phyloP scores from a whole-genome alignment of 2,888 invertebrate genomes.

The Drosophila histrio region DNA sequence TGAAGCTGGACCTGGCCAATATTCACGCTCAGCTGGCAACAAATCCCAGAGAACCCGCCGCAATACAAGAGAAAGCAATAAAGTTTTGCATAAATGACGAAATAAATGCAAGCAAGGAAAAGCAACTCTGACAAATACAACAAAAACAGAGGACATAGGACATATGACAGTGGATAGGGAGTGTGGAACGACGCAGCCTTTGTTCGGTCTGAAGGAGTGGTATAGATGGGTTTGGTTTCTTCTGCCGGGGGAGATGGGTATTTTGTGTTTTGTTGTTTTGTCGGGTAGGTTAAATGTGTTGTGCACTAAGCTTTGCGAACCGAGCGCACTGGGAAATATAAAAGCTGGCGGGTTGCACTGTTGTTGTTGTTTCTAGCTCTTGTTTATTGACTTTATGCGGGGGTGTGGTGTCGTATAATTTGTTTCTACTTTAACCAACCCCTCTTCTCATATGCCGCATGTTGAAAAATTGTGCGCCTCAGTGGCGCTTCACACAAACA shows the following conservation, averaged over 20 bases:
- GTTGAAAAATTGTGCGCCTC: slow-evolving; percentile 74
- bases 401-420: slow-evolving; percentile 74
- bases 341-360: slow-evolving; percentile 60
- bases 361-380: slow-evolving; percentile 51
- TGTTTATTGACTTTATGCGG: slow-evolving; percentile 75
- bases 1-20: slow-evolving; percentile 41
- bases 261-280: slow-evolving; percentile 24
- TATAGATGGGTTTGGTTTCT: slow-evolving; percentile 14
- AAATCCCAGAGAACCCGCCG: slow-evolving; percentile 17
- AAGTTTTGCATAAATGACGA: slow-evolving; percentile 81
- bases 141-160: slow-evolving; percentile 9
- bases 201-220: slow-evolving; percentile 25
- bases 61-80: slow-evolving; percentile 70
- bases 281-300: slow-evolving; percentile 59
- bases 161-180: background rate
- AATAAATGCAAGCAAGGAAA: slow-evolving; percentile 79
- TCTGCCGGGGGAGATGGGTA: slow-evolving; percentile 11
- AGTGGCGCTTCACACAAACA: slow-evolving; percentile 60
- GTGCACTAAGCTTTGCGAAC: slow-evolving; percentile 41
- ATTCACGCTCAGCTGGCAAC: slow-evolving; percentile 33
- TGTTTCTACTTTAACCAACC: slow-evolving; percentile 73
- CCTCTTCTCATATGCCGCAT: slow-evolving; percentile 26
- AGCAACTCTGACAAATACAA: slow-evolving; percentile 74
- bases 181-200: slow-evolving; percentile 1
- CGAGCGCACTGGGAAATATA: slow-evolving; percentile 61